Evolutionary conservation across 2,113 vertebrate genomes (phyloP).

Genomic region (Podarcis cretensis): DNA sequence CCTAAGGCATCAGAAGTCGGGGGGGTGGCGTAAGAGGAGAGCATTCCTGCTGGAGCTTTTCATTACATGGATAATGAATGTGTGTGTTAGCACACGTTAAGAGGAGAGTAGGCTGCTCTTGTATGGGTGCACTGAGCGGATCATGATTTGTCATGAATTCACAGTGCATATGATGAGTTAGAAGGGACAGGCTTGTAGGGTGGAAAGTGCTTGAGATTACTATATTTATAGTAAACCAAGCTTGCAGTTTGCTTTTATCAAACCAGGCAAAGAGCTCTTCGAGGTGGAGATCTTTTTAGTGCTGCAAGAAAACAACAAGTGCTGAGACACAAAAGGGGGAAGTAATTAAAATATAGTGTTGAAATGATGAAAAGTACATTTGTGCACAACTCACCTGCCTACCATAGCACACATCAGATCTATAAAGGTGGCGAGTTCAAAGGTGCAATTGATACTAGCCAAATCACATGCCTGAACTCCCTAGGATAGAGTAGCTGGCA

Average conservation of each 20-base stretch:
- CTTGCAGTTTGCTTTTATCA: slow-evolving; percentile 22
- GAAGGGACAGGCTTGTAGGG: neutral
- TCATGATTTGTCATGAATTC: slow-evolving; percentile 27
- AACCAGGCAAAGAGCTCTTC: neutral
- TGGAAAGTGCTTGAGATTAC: neutral
- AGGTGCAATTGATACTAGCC: neutral
- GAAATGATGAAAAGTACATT: neutral
- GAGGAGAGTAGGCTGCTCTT: neutral
- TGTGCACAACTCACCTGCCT: neutral
- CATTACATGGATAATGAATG: slow-evolving; percentile 11
- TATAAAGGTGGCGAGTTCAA: neutral
- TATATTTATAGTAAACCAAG: neutral
- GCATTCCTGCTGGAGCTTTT: slow-evolving; percentile 31
- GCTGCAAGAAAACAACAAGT: neutral
- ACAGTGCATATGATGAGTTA: neutral
- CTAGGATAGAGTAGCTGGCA: neutral
- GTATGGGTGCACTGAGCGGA: neutral
- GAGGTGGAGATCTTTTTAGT: neutral
- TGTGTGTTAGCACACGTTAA: slow-evolving; percentile 13
- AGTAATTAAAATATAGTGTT: neutral
- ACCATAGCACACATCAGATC: neutral
- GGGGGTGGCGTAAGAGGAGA: neutral
- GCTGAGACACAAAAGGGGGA: neutral
- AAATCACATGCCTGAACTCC: neutral
- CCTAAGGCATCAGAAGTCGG: neutral